These are phyloP conservation scores for Syrphus vitripennis DNA, from an alignment of 2,888 invertebrate genomes.

Conservation along the genomic window DNA sequence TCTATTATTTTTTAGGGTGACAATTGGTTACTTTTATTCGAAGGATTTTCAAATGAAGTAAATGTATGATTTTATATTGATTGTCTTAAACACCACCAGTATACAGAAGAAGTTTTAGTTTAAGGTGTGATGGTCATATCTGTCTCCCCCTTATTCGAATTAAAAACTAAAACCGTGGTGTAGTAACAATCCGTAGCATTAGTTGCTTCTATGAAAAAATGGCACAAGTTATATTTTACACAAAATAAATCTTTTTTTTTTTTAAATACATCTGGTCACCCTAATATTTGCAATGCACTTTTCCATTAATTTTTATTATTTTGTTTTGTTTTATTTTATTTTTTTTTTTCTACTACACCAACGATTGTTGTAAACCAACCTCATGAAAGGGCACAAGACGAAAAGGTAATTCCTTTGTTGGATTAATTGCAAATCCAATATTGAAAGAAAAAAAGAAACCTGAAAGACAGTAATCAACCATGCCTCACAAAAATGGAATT, in stretches of 20 bases:
- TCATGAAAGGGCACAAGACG: not conserved
- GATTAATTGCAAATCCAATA: slow-evolving; percentile 49
- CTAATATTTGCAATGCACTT: slow-evolving; percentile 3
- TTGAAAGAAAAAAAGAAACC: slow-evolving; percentile 34
- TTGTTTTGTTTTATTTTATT: not conserved
- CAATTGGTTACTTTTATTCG: too few species aligned
- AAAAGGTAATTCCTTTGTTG: slow-evolving; percentile 26
- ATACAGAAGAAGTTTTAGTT: too few species aligned
- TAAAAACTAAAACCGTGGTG: too few species aligned
- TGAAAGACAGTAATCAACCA: slow-evolving; percentile 36
- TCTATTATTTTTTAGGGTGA: not conserved
- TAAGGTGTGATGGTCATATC: too few species aligned
- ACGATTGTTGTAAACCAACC: not conserved
- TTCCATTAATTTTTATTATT: slow-evolving; percentile 1
- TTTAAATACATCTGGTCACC: not conserved
- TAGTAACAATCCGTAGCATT: too few species aligned
- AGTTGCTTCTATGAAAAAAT: too few species aligned
- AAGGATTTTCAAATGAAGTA: too few species aligned
- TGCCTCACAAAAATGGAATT: not conserved
- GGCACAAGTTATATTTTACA: too few species aligned
- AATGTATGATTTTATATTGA: too few species aligned
- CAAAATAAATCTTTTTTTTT: too few species aligned
- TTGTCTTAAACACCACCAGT: too few species aligned
- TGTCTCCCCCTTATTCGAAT: too few species aligned
- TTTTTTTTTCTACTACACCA: not conserved